Percentiles rank a stretch among this genome's conserved stretches.
Conservation (phyloP, 2,113 vertebrate species). For the Acrocephalus kingi region DNA sequence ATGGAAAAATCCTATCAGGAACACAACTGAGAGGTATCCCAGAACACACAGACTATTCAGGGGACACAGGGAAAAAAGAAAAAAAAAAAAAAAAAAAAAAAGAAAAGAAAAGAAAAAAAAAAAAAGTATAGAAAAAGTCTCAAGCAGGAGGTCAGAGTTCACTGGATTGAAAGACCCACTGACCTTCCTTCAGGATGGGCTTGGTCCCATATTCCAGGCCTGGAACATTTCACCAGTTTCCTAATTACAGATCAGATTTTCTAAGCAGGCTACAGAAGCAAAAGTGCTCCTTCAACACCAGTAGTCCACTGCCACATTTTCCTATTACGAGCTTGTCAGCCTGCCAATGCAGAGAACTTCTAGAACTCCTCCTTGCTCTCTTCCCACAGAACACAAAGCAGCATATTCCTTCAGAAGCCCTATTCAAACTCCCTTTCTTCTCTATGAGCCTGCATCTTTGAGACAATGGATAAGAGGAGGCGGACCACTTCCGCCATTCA, state of each 20-base stretch:
- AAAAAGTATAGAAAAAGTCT: neutral
- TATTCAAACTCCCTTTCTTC: conserved; percentile 32
- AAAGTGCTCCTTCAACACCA: conserved; percentile 48
- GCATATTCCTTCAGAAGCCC: conserved; percentile 43
- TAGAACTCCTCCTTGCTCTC: conserved; percentile 46
- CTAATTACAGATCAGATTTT: conserved; percentile 36
- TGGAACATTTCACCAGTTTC: conserved; percentile 36
- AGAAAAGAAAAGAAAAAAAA: rapidly evolving
- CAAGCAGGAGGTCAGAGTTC: conserved; percentile 41
- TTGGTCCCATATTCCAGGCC: conserved; percentile 39
- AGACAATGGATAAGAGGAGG: conserved; percentile 55
- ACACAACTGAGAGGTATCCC: neutral
- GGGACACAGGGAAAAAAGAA: rapidly evolving
- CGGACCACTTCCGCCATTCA: conserved; percentile 26
- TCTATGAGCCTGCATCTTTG: conserved; percentile 12
- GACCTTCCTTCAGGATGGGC: conserved; percentile 37
- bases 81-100: rapidly evolving
- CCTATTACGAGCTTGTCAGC: conserved; percentile 1
- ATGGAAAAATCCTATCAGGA: neutral
- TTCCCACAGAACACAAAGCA: conserved; percentile 31
- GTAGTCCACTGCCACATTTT: conserved; percentile 27
- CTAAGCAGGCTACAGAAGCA: neutral
- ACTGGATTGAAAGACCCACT: conserved; percentile 17
- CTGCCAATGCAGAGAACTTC: conserved; percentile 26
- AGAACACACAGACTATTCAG: neutral